These are phyloP conservation scores for Nasonia vitripennis DNA, from an alignment of 1,140 invertebrate species.

Conservation along the genomic window DNA sequence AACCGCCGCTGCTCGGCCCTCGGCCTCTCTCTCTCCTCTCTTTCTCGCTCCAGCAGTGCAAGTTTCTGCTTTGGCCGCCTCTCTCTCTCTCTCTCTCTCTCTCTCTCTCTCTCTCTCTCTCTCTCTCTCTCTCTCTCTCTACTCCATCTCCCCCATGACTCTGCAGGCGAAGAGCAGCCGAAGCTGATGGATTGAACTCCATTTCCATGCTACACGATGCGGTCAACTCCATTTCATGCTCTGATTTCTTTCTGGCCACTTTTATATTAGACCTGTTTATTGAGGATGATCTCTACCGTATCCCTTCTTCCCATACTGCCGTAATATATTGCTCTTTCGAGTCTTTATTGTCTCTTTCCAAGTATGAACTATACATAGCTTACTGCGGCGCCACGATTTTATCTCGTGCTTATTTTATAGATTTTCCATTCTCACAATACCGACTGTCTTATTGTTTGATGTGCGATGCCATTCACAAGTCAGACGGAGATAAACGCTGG, in stretches of 20 bases:
- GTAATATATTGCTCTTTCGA: too few species aligned
- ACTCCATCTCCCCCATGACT: background rate
- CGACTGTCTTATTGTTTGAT: background rate
- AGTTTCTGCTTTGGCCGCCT: background rate
- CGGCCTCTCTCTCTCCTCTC: background rate
- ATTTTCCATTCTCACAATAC: background rate
- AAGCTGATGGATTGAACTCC: constrained; percentile 23
- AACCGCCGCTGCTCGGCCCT: constrained; percentile 13
- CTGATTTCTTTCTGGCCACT: constrained; percentile 30
- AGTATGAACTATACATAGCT: background rate
- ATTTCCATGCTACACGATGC: constrained; percentile 42
- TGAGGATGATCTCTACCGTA: background rate
- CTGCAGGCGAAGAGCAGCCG: background rate
- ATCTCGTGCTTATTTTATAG: background rate
- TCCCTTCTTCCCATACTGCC: background rate
- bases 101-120: background rate
- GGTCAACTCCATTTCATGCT: constrained; percentile 44
- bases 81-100: background rate
- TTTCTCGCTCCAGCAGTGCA: background rate
- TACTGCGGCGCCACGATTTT: background rate
- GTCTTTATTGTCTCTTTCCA: background rate
- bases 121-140: background rate
- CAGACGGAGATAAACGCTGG: background rate
- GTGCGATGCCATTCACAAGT: background rate
- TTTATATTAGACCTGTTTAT: background rate